Percentiles rank a stretch among this genome's conserved stretches.
These are phyloP conservation scores for Archips crataeganus DNA, from an alignment of 2,888 invertebrate species.

Conservation along the genomic window DNA sequence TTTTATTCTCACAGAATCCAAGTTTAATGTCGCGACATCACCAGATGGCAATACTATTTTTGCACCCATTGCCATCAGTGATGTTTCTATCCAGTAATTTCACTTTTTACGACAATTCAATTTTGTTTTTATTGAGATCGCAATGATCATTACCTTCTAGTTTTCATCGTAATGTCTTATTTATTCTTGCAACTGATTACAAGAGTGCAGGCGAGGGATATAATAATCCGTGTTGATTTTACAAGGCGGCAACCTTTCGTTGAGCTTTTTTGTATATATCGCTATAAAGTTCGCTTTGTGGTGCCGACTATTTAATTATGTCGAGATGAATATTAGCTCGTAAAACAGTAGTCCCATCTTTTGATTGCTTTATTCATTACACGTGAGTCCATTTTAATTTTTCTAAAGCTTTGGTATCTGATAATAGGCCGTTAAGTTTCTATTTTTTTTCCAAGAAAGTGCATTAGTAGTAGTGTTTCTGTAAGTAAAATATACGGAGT, in stretches of 20 bases:
- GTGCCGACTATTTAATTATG: conserved; percentile 35
- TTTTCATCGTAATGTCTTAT: conserved; percentile 58
- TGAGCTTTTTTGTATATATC: conserved; percentile 21
- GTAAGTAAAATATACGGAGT: not conserved
- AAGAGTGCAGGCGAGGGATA: conserved; percentile 3
- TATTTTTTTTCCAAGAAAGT: not conserved
- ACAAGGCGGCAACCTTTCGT: conserved; percentile 20
- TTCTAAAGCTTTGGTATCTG: not conserved
- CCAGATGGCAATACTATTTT: conserved; percentile 56
- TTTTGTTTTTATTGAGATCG: conserved; percentile 56
- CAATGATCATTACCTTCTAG: conserved; percentile 55
- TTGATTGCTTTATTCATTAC: conserved; percentile 31
- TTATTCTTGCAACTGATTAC: conserved; percentile 48
- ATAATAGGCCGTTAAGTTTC: not conserved
- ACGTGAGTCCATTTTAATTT: conserved; percentile 19
- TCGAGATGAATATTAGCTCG: conserved; percentile 20
- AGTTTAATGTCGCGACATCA: conserved; percentile 49
- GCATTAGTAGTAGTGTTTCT: not conserved
- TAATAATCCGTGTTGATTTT: conserved; percentile 45
- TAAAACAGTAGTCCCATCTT: conserved; percentile 9
- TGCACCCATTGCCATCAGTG: conserved; percentile 66
- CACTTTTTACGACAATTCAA: conserved; percentile 58
- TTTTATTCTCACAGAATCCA: conserved; percentile 28
- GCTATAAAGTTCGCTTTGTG: conserved; percentile 30
- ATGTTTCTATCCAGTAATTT: conserved; percentile 70